These are phyloP conservation scores for Hemistola chrysoprasaria DNA, from an alignment of 2,888 invertebrate species.

Conservation along the genomic window DNA sequence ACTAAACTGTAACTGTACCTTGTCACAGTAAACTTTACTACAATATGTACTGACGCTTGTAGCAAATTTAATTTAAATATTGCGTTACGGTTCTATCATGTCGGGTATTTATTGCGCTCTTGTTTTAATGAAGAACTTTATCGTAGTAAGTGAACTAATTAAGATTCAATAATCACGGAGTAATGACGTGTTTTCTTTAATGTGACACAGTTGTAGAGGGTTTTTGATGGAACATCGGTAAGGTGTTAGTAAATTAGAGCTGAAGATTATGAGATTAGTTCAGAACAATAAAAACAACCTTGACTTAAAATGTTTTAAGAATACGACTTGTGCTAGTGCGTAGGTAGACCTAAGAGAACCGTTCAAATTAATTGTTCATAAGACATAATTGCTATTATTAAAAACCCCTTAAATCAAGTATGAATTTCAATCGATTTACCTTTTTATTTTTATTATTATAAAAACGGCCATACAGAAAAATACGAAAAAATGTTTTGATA, in stretches of 20 bases:
- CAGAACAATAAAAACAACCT: constrained; percentile 19
- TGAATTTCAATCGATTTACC: too few species aligned
- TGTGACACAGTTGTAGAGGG: constrained; percentile 6
- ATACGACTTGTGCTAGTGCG: constrained; percentile 11
- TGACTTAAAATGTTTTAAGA: constrained; percentile 10
- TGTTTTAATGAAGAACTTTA: too few species aligned
- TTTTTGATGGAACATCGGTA: constrained; percentile 15
- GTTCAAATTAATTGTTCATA: neutral
- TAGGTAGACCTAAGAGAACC: constrained; percentile 9
- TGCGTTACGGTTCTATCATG: too few species aligned
- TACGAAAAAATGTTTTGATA: too few species aligned
- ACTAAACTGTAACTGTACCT: neutral
- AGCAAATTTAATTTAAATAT: too few species aligned
- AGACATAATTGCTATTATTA: too few species aligned
- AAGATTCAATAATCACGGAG: too few species aligned
- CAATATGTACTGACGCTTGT: neutral
- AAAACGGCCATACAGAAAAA: too few species aligned
- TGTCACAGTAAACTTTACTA: constrained; percentile 2
- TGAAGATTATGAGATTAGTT: constrained; percentile 18
- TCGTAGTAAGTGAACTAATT: too few species aligned
- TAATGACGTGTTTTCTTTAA: neutral
- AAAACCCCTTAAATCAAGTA: too few species aligned
- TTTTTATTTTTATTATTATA: too few species aligned
- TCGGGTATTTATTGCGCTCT: too few species aligned
- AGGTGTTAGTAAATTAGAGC: constrained; percentile 22